Base-by-base conservation (phyloP, 1,140 invertebrate genomes). In the Trichonephila clavata region DNA sequence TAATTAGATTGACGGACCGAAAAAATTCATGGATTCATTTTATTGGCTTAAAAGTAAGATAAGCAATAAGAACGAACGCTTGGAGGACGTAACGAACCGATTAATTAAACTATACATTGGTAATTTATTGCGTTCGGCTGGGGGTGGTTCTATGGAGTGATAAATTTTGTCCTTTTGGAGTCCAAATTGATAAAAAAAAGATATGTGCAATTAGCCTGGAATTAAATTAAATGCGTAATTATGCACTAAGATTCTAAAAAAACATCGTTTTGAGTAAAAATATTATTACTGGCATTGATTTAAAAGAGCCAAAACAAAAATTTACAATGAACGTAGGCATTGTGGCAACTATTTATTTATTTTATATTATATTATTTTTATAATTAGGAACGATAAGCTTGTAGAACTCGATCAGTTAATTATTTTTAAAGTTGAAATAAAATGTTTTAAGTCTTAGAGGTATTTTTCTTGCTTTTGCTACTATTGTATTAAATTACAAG, bases 41-140 rank as follows among this genome's bases (percentile, higher is more conserved):
- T 77, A 77, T 77, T 77, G 27, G 68, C 27, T 77, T 77, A 16
- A 77, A 71, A 71, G 27, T 77, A 32, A 77, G 68, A 71, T 71
- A 71, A 71, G 68, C 68, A 32, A 16, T 71, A n/a, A 27, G 24
- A 71, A 13, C 24, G 27, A 13, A 18, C 20, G 60, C 60, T 21
- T 1, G 16, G 60, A 21, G 16, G 27, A 18, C 5, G 68, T 27
- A 77, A 77, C 68, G 27, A 77, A 77, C 68, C 68, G 68, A 77
- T 77, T 77, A 77, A 77, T 77, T 77, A 77, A 77, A 77, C 68
- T 27, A 18, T 77, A 77, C 27, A 32, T 32, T 77, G 14, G 27
- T 18, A 39, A 20, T 77, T 77, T 77, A 77, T 77, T 77, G 27
- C 32, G 14, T 39, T 27, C 14, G 27, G 18, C 18, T 39, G 7